Evolutionary conservation across 1,140 invertebrate genomes (phyloP), one percentile per base, ranked within the genome.

Genomic region (Cotesia chilonis): DNA sequence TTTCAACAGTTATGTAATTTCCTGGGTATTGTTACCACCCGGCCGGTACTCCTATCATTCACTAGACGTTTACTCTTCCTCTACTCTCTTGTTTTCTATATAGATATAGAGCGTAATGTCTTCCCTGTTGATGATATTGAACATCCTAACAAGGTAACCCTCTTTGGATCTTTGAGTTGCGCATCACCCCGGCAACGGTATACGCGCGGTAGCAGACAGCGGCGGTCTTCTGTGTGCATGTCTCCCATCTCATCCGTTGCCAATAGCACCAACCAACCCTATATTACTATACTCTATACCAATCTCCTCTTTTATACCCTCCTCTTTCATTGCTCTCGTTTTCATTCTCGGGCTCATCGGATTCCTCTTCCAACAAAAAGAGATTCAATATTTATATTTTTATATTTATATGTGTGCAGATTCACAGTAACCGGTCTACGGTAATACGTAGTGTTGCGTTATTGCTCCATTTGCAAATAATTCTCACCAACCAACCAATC

Each of bases 1-100:
- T 86, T 85, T 82, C 85, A 86, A 87, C 85, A 86, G 85, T 87
- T 87, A 86, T 87, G 86, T 87, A 87, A 87, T 87, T 87, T 87
- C 86, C 86, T 87, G 85, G 85, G 80, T 83, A 86, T 87, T 87
- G 85, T 87, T 78, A 75, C 79, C 82, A 79, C 77, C 78, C 75
- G 78, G 79, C 78, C 75, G 78, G 79, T 80, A 77, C 80, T 79
- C 80, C 82, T 83, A 83, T 84, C 84, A 80, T 82, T 78, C 84
- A 83, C 82, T 14, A 82, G 82, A 83, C 82, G 83, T 82, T 83
- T 78, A 78, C 77, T 76, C 77, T 80, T 79, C 81, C 75, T 78
- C 74, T 74, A 73, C 68, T 64, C 72, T 54, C 51, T 64, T 35
- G 63, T n/a, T 54, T 14, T 55, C 28, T 38, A 14, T 41, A 60